These are phyloP conservation scores for Tauraco hartlaubi DNA, from an alignment of 2,797 vertebrate genomes.

Conservation along the genomic window DNA sequence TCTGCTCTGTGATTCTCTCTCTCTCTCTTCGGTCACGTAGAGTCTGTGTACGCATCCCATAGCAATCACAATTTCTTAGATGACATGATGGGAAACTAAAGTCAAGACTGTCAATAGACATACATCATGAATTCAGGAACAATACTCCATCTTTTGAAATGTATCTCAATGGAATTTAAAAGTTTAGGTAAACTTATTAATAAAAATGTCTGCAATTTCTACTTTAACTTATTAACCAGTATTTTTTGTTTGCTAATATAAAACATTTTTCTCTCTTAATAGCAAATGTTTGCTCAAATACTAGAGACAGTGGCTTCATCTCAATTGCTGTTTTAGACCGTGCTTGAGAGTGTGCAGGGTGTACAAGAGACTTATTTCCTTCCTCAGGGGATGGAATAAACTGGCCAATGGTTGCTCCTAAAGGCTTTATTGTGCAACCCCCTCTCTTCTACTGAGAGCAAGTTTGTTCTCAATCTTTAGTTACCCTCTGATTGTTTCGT, in stretches of 20 bases:
- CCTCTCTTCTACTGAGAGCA: neutral
- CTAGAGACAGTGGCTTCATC: neutral
- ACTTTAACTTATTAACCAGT: neutral
- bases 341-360: neutral
- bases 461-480: neutral
- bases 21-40: neutral
- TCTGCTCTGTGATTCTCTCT: neutral
- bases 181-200: neutral
- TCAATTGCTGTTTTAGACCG: rapidly evolving
- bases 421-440: neutral
- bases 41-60: neutral
- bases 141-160: neutral
- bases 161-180: neutral
- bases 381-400: neutral
- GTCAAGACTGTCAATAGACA: neutral
- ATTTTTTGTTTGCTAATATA: neutral
- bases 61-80: neutral
- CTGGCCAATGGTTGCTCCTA: neutral
- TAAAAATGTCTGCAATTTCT: neutral
- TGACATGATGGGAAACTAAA: neutral
- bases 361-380: neutral
- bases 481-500: neutral
- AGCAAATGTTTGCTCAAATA: neutral
- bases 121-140: neutral
- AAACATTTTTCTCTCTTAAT: neutral